phyloP scores from a whole-genome alignment of 2,797 vertebrate genomes.

The Anas capensis region DNA sequence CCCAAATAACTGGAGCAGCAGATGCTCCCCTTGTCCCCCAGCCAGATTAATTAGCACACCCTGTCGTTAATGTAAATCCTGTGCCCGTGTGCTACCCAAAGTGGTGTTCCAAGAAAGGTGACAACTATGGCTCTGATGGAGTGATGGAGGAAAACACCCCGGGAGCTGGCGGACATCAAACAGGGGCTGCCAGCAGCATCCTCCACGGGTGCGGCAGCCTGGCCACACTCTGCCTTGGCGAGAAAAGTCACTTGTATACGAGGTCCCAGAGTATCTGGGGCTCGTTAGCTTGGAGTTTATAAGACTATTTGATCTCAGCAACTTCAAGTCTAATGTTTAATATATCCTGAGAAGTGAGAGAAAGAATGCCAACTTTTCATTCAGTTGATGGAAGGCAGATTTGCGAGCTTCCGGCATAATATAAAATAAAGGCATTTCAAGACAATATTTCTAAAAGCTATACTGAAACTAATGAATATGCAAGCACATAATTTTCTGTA shows the following conservation, averaged over 20 bases:
- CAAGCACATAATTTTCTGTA: neutral
- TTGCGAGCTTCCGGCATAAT: neutral
- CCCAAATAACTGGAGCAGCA: neutral
- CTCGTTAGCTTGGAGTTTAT: neutral
- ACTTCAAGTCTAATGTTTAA: neutral
- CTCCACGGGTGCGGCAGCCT: fast-evolving
- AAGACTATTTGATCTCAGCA: neutral
- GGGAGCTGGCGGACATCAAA: fast-evolving
- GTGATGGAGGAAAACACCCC: neutral
- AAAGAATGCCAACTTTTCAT: neutral
- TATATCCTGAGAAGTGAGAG: neutral
- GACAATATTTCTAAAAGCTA: neutral
- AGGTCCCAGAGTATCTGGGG: neutral
- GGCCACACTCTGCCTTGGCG: neutral
- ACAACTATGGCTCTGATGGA: neutral
- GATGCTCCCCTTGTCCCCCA: neutral
- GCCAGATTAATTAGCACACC: neutral
- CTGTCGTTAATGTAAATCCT: fast-evolving
- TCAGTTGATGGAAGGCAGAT: neutral
- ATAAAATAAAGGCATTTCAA: conserved; percentile 8
- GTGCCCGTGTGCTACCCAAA: neutral
- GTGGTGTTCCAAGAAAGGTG: neutral
- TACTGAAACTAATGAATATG: neutral
- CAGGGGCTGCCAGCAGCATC: neutral
- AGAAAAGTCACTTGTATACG: neutral